Evolutionary conservation across 1,140 invertebrate genomes (phyloP).

Genomic region (Drosophila varians): DNA sequence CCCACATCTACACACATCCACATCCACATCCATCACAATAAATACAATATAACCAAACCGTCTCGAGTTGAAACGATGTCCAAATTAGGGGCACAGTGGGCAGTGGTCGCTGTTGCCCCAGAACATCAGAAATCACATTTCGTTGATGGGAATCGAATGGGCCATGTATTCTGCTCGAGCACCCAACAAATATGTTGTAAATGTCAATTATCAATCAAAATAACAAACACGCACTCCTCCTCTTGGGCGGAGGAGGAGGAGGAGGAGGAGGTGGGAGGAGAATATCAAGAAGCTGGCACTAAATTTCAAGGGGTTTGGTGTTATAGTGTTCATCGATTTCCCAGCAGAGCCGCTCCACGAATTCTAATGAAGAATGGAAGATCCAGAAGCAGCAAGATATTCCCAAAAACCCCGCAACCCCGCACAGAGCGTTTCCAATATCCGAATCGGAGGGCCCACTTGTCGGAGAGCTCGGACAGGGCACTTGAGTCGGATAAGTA

Average conservation of each 20-base stretch:
- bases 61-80: constrained; percentile 28
- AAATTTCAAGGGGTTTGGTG: constrained; percentile 47
- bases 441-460: constrained; percentile 75
- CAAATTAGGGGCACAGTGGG: constrained; percentile 74
- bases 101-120: constrained; percentile 53
- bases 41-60: background rate
- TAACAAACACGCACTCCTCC: constrained; percentile 55
- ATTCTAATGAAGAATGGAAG: constrained; percentile 76
- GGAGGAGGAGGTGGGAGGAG: too few relatives aligned
- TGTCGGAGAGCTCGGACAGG: constrained; percentile 74
- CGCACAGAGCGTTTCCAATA: constrained; percentile 63
- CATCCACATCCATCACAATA: constrained; percentile 26
- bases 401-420: constrained; percentile 22
- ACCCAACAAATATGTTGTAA: constrained; percentile 77
- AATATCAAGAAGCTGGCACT: constrained; percentile 25
- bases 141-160: constrained; percentile 39
- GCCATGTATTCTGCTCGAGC: constrained; percentile 1
- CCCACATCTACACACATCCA: too few relatives aligned
- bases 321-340: constrained; percentile 55
- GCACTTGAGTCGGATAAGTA: constrained; percentile 70
- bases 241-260: background rate
- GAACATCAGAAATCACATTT: constrained; percentile 52
- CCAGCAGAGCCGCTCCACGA: constrained; percentile 44
- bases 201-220: constrained; percentile 82
- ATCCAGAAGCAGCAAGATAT: constrained; percentile 36